Evolutionary conservation across 1,140 invertebrate genomes (phyloP), one percentile per base, ranked within the genome.

Genomic region (Apis cerana): DNA sequence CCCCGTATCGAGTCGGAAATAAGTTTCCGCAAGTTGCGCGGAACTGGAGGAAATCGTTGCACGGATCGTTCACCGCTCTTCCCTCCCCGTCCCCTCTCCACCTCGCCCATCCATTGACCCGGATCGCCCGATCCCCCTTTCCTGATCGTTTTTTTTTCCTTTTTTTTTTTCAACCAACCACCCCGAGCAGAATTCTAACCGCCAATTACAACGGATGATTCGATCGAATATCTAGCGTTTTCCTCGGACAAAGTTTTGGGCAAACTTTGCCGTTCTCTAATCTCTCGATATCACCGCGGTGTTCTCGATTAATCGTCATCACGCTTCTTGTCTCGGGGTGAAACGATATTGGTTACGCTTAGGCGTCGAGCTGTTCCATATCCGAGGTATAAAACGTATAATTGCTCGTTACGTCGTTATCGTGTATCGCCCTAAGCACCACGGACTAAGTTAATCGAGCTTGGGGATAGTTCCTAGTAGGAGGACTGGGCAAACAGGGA

Each of bases 11-110:
- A 75, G 27, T 23, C 68, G 74, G 80, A 85, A 85, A 72, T 72
- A 72, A 85, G 83, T 85, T 82, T 68, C 72, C 80, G 56, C 80
- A 52, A 85, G 68, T 85, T 82, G 50, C 48, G 61, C 83, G 64
- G 58, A 74, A 64, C 52, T 0, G 67, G 50, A 61, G 83, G 74
- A 70, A 85, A 82, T 82, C 68, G 74, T 3, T 54, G 74, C 52
- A 61, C 19, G 27, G 43, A 56, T 61, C 71, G 79, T 48, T 84
- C 21, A 27, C 59, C 21, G 19, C 1, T 50, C 21, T 19, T 48
- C 27, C 23, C 52, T 15, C 17, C 50, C 52, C 33, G 9, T 11
- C 27, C 19, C 17, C 50, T 23, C 43, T 67, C 43, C n/a, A n/a
- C 27, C 17, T 21, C 3, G 19, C 50, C 33, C 33, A 5, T 5